A percentile compares a stretch with the other conserved stretches of the same genome.
These are phyloP conservation scores for Cuculus canorus DNA, from an alignment of 2,797 vertebrate genomes.

Conservation along the genomic window DNA sequence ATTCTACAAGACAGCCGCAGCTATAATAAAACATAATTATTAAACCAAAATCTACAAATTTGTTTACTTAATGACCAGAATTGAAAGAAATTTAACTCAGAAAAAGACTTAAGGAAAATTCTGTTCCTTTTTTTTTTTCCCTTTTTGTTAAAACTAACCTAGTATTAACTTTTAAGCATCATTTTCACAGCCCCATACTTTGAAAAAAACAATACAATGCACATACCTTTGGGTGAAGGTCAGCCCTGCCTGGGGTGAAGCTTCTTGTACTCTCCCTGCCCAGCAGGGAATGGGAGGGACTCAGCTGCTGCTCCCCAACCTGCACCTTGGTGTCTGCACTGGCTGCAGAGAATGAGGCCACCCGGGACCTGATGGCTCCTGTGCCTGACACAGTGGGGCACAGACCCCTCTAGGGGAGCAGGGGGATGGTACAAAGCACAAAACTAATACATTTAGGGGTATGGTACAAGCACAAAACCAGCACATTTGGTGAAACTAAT, in stretches of 20 bases:
- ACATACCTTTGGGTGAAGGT: background rate
- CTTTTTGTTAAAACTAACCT: background rate
- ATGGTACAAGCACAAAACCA: no score
- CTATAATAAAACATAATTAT: background rate
- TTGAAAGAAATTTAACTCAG: background rate
- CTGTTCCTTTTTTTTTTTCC: background rate
- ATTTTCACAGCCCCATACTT: background rate
- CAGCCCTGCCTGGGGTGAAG: background rate
- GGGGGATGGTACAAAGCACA: no score
- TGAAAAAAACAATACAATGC: background rate
- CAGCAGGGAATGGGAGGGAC: no score
- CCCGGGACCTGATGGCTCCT: rapidly evolving
- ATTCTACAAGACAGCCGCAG: background rate
- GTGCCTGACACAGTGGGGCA: rapidly evolving
- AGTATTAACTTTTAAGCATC: background rate
- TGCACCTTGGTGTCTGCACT: rapidly evolving
- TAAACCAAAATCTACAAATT: background rate
- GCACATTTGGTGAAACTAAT: no score
- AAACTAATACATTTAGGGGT: no score
- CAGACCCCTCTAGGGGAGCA: no score
- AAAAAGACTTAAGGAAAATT: background rate
- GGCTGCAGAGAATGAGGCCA: background rate
- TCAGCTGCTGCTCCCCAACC: background rate
- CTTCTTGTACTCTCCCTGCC: background rate
- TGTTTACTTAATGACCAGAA: background rate